Percentiles rank a stretch among this genome's conserved stretches.
phyloP scores from a whole-genome alignment of 2,888 invertebrate species.

The Palloptera scutellata region DNA sequence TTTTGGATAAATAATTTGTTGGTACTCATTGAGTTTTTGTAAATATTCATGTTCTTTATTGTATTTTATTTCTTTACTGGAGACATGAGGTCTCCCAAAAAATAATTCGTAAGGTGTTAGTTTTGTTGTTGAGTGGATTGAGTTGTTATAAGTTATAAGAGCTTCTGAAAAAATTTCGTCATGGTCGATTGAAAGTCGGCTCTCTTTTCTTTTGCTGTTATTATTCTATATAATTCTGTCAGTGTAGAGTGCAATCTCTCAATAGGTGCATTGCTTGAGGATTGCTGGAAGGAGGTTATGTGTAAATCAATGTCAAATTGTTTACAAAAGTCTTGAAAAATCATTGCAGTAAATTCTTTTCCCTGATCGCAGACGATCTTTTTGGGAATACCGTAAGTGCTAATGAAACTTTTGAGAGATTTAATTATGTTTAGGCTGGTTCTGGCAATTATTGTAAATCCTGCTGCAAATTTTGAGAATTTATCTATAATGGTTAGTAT shows the following conservation, averaged over 20 bases:
- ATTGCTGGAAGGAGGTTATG: slow-evolving; percentile 33
- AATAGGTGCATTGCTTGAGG: slow-evolving; percentile 32
- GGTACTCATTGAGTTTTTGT: slow-evolving; percentile 7
- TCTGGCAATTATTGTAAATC: slow-evolving; percentile 23
- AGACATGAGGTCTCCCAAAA: background rate
- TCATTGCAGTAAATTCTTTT: slow-evolving; percentile 26
- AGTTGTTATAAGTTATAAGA: slow-evolving; percentile 5
- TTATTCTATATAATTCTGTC: too few species aligned
- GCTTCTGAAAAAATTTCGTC: slow-evolving; percentile 20
- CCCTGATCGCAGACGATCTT: slow-evolving; percentile 35
- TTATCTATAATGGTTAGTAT: slow-evolving; percentile 30
- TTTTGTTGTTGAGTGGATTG: slow-evolving; percentile 6
- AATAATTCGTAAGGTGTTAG: slow-evolving; percentile 7
- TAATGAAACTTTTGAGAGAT: slow-evolving; percentile 29
- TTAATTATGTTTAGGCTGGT: slow-evolving; percentile 31
- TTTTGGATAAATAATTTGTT: background rate
- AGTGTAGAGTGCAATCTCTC: slow-evolving; percentile 32
- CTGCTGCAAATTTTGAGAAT: slow-evolving; percentile 34
- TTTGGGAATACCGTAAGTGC: slow-evolving; percentile 31
- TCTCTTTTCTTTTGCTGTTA: slow-evolving; percentile 6
- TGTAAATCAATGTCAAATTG: slow-evolving; percentile 29
- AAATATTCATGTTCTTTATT: slow-evolving; percentile 2
- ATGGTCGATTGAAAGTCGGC: slow-evolving; percentile 9
- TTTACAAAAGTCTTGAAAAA: slow-evolving; percentile 34
- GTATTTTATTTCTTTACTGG: background rate